Evolutionary conservation across 2,797 vertebrate genomes (phyloP), one percentile per base, ranked within the genome.

Genomic region (Podargus strigoides): DNA sequence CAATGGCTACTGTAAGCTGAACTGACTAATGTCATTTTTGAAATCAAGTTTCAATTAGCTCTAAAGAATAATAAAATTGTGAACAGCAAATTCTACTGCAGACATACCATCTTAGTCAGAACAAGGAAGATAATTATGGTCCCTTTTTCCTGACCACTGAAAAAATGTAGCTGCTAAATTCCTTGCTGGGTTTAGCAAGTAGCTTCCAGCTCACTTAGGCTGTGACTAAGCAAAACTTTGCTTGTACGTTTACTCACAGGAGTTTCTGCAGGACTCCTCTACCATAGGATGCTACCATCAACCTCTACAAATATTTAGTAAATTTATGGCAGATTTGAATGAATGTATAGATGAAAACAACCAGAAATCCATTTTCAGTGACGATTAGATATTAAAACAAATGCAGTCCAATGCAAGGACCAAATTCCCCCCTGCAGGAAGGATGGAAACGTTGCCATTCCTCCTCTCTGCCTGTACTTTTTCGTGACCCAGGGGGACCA

Each of bases 31-130:
- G 14, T 28, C 14, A 74, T 70, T 67, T 91, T 69, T 91, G 7
- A 90, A 93, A 92, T 78, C 44, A 55, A 80, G 27, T 82, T 95
- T 94, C 87, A 93, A 4, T 86, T 90, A 68, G 63, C 64, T 92
- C 22, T 62, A 34, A 87, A 76, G 56, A 56, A 44, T 41, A 87
- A 91, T 47, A 27, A 80, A 93, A 91, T 52, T 0, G 27, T 27
- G 60, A 90, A 19, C 21, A 60, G 5, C 37, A 73, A 77, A 66
- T 76, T 80, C 50, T 87, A 34, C 59, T 83, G 68, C 28, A 70
- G 66, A 52, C 9, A 16, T 81, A 56, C 20, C n/a, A 53, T 64
- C 44, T 85, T 9, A 5, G 10, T 70, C 73, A 56, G 60, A 93
- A 41, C 11, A 44, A 34, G 39, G 60, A 58, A 92, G 47, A 39